Evolutionary conservation across 2,888 invertebrate genomes (phyloP).

Genomic region (Ellobium chinense): DNA sequence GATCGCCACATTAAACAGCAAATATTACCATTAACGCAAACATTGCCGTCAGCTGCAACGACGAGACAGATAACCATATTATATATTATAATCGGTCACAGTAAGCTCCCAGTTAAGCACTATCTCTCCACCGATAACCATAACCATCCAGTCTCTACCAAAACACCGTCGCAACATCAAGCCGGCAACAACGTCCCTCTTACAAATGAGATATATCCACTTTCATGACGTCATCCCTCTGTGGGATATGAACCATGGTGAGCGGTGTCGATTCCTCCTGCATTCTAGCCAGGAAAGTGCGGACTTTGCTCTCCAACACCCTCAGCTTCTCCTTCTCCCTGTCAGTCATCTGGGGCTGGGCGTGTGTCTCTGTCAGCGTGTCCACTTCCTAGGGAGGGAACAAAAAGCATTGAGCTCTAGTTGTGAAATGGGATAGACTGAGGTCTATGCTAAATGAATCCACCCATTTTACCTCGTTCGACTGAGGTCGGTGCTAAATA

Average conservation of each 20-base stretch:
- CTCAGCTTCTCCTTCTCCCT: conserved; percentile 22
- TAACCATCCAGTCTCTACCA: no score
- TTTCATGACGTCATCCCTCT: conserved; percentile 41
- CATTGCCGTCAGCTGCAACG: no score
- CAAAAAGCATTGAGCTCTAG: not conserved
- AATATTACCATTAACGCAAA: no score
- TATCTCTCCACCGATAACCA: no score
- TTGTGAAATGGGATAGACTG: not conserved
- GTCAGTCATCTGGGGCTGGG: not conserved
- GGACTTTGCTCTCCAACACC: conserved; percentile 26
- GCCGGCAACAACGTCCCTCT: no score
- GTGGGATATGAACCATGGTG: conserved; percentile 42
- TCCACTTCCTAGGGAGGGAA: conserved; percentile 3
- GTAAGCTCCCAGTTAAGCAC: no score
- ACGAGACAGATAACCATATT: no score
- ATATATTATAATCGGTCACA: no score
- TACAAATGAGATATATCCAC: conserved; percentile 41
- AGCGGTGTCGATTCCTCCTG: not conserved
- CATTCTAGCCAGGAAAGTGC: conserved; percentile 28
- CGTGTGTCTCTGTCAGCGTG: conserved; percentile 17
- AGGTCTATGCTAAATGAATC: not conserved
- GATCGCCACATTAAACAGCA: no score
- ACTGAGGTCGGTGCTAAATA: no score
- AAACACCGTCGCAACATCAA: no score
- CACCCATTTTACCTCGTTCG: no score